A percentile compares a stretch with the other conserved stretches of the same genome.
Conservation (phyloP, 2,888 invertebrate species). For the Thelaira solivaga region DNA sequence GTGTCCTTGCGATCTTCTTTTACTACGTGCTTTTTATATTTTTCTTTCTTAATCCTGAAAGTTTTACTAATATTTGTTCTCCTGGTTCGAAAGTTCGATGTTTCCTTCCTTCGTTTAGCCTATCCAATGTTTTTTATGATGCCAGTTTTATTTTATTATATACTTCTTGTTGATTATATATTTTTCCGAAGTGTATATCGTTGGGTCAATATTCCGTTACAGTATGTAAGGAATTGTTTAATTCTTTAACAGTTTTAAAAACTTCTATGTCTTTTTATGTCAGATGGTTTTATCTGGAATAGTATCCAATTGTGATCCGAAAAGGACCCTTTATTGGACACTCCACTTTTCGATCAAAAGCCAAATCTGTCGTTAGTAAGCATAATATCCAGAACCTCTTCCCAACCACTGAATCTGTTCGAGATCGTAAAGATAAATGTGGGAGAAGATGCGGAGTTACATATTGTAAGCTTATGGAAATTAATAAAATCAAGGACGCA, state of each 20-base stretch:
- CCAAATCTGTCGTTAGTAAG: too few species aligned
- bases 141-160: slow-evolving; percentile 9
- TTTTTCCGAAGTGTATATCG: background rate
- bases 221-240: slow-evolving; percentile 33
- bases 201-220: slow-evolving; percentile 3
- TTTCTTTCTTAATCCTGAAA: background rate
- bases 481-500: too few species aligned
- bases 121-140: slow-evolving; percentile 18
- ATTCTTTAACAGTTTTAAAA: background rate
- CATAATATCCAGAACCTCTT: too few species aligned
- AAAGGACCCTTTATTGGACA: too few species aligned
- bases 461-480: too few species aligned
- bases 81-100: background rate
- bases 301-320: too few species aligned
- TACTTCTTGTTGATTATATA: background rate
- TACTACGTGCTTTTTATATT: background rate
- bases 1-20: slow-evolving; percentile 8
- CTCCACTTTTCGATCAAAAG: too few species aligned
- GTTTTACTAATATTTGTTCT: slow-evolving; percentile 3
- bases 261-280: too few species aligned
- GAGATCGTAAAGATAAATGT: too few species aligned
- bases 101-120: background rate
- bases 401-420: too few species aligned
- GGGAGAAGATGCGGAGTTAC: too few species aligned
- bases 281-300: too few species aligned